Conservation (phyloP, 2,888 invertebrate genomes). For the Malthinus seriepunctatus region DNA sequence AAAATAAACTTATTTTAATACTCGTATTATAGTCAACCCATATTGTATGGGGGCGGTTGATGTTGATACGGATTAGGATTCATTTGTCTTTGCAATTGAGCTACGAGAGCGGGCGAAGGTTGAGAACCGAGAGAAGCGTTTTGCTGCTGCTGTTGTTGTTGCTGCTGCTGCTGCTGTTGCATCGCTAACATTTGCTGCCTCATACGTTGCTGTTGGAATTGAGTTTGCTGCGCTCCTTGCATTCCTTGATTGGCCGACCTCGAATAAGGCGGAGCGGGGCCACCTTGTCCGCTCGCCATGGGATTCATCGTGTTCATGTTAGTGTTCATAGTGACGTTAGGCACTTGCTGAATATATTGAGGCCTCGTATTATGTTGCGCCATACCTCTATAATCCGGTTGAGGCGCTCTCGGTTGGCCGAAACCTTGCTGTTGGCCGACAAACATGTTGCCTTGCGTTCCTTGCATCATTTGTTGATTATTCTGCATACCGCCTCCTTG, state of each 20-base stretch:
- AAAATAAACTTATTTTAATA: too few species aligned
- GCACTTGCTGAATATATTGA: slow-evolving; percentile 74
- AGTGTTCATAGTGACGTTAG: slow-evolving; percentile 85
- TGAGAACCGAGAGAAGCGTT: slow-evolving; percentile 57
- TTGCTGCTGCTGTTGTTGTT: slow-evolving; percentile 53
- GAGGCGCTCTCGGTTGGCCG: slow-evolving; percentile 55
- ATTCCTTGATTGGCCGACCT: slow-evolving; percentile 53
- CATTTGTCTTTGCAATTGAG: slow-evolving; percentile 68
- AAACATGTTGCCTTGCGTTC: slow-evolving; percentile 47
- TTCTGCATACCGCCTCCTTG: slow-evolving; percentile 42
- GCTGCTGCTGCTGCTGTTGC: slow-evolving; percentile 63
- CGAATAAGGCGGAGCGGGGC: slow-evolving; percentile 80
- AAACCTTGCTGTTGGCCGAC: slow-evolving; percentile 59
- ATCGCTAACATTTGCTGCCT: slow-evolving; percentile 71
- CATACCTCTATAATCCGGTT: slow-evolving; percentile 53
- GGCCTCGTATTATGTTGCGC: slow-evolving; percentile 61
- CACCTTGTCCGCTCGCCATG: slow-evolving; percentile 57
- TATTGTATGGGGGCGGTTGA: slow-evolving; percentile 62
- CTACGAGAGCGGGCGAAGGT: slow-evolving; percentile 66
- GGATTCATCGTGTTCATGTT: slow-evolving; percentile 77
- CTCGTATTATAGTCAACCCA: slow-evolving; percentile 28
- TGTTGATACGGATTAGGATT: slow-evolving; percentile 59
- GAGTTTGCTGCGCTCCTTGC: slow-evolving; percentile 43
- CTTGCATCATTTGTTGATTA: slow-evolving; percentile 51
- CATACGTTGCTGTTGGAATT: slow-evolving; percentile 57